phyloP scores from a whole-genome alignment of 2,888 invertebrate genomes.

The Lypha dubia region DNA sequence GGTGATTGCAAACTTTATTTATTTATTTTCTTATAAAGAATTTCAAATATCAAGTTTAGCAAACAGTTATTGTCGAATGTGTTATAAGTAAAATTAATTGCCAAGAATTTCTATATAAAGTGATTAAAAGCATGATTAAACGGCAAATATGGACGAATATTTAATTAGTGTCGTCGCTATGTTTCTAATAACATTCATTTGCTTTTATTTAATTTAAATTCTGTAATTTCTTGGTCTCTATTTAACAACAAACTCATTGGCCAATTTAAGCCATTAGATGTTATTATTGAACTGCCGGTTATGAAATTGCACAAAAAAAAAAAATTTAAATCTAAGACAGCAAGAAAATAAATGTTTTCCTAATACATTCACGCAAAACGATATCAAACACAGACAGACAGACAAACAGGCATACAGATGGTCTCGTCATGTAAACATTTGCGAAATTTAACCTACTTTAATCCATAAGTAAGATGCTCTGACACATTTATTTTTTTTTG shows the following conservation, averaged over 20 bases:
- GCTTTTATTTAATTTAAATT: slow-evolving; percentile 25
- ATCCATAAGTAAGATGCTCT: background rate
- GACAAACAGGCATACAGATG: background rate
- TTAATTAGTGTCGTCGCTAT: background rate
- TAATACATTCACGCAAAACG: background rate
- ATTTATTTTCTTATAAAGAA: background rate
- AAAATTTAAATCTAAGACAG: background rate
- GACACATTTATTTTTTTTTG: slow-evolving; percentile 46
- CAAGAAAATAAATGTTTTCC: background rate
- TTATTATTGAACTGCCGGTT: slow-evolving; percentile 27
- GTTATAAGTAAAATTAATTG: slow-evolving; percentile 26
- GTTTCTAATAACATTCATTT: slow-evolving; percentile 8
- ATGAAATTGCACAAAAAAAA: slow-evolving; percentile 6
- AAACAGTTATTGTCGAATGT: background rate
- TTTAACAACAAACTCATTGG: slow-evolving; percentile 34
- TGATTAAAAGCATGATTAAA: slow-evolving; percentile 23
- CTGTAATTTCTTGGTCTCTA: slow-evolving; percentile 20
- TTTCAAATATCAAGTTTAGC: background rate
- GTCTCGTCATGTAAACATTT: slow-evolving; percentile 1
- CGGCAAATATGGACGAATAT: slow-evolving; percentile 1
- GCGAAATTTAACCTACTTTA: slow-evolving; percentile 48
- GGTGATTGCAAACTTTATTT: too few relatives aligned
- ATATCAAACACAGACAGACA: background rate
- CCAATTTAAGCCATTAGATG: slow-evolving; percentile 30
- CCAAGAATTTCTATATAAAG: slow-evolving; percentile 29